Conservation (phyloP, 2,888 invertebrate species). For the Callyntrura sp. region DNA sequence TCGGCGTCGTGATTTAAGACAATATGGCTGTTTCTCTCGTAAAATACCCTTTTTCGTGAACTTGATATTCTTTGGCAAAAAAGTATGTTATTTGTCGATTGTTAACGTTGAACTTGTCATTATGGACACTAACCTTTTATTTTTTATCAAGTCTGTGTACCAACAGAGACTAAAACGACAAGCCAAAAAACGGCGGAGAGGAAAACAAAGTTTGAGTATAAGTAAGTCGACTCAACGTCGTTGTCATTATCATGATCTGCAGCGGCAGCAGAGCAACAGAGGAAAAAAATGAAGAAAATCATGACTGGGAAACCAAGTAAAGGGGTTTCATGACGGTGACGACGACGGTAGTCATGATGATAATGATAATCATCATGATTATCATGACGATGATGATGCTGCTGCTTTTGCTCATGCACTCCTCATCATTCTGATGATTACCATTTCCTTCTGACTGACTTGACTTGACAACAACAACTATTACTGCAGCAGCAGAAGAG, state of each 20-base stretch:
- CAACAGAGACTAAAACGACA: background rate
- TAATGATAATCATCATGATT: slow-evolving; percentile 27
- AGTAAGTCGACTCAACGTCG: slow-evolving; percentile 10
- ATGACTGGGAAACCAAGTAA: slow-evolving; percentile 46
- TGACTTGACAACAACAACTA: slow-evolving; percentile 23
- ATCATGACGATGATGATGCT: slow-evolving; percentile 24
- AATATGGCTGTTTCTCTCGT: background rate
- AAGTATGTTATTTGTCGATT: background rate
- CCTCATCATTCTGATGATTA: slow-evolving; percentile 36
- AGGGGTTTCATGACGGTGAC: slow-evolving; percentile 18
- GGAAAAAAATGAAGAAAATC: slow-evolving; percentile 32
- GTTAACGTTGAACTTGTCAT: background rate
- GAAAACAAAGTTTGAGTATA: background rate
- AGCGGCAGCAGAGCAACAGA: background rate
- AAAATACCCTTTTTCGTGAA: slow-evolving; percentile 20
- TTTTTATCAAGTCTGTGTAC: background rate
- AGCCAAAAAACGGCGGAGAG: background rate
- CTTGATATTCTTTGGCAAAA: background rate
- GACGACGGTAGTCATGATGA: background rate
- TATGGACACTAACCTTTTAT: slow-evolving; percentile 20
- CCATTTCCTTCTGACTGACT: slow-evolving; percentile 17
- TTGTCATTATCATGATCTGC: background rate
- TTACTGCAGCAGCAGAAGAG: background rate
- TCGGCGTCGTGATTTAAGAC: slow-evolving; percentile 38
- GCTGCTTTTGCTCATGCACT: slow-evolving; percentile 5